These are phyloP conservation scores for Leucopternis melanops DNA, from an alignment of 2,113 vertebrate species.

Conservation along the genomic window DNA sequence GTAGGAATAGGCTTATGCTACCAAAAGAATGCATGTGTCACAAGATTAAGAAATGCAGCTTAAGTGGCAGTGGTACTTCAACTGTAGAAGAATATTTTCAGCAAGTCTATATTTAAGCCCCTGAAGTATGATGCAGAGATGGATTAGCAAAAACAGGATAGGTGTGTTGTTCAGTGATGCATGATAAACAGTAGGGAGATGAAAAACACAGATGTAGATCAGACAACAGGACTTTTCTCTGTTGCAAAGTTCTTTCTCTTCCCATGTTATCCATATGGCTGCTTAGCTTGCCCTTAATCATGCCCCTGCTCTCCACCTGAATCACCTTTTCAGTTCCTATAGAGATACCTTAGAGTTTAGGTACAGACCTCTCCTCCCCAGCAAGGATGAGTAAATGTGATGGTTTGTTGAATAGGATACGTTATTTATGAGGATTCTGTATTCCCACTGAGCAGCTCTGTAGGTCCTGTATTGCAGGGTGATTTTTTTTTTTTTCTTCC, in stretches of 20 bases:
- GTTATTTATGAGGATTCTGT: not conserved
- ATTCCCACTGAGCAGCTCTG: not conserved
- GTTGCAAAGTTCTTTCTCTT: not conserved
- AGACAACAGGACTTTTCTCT: not conserved
- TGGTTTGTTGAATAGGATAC: not conserved
- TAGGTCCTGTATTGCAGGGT: not conserved
- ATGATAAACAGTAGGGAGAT: not conserved
- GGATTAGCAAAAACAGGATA: not conserved
- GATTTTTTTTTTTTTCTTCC: too few relatives aligned
- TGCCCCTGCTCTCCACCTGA: not conserved
- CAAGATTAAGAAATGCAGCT: not conserved
- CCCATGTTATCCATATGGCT: not conserved
- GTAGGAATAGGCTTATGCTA: conserved; percentile 47
- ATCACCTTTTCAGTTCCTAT: not conserved
- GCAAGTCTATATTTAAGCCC: not conserved
- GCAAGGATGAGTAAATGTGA: not conserved
- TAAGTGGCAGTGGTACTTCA: not conserved
- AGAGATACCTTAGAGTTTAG: not conserved
- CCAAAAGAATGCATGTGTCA: conserved; percentile 16
- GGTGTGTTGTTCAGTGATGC: not conserved
- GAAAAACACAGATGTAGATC: not conserved
- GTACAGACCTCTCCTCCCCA: not conserved
- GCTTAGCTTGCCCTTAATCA: not conserved
- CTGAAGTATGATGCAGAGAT: not conserved
- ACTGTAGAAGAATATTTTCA: not conserved